phyloP scores from a whole-genome alignment of 30 jellyfish, hydroid and myxozoan genomes.

The Clytia hemisphaerica region DNA sequence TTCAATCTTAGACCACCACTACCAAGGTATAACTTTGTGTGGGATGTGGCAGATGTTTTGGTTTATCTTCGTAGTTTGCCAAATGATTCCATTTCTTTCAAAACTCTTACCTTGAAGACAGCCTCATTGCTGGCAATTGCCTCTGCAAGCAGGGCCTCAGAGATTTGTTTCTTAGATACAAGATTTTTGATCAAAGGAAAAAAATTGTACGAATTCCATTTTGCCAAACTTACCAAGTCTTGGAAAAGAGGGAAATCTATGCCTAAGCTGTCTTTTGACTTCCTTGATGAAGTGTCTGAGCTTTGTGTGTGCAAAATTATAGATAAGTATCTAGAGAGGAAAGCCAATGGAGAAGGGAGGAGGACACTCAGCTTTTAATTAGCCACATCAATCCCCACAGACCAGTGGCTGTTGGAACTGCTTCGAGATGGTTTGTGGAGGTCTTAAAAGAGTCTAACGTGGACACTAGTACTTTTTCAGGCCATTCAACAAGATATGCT shows the following conservation, averaged over 20 bases:
- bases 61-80: not conserved
- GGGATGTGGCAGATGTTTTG: slow-evolving; percentile 29
- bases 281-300: too few relatives aligned
- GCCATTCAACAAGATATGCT: too few relatives aligned
- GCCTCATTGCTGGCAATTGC: slow-evolving; percentile 8
- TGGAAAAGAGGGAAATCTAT: slow-evolving; percentile 2
- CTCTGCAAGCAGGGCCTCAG: slow-evolving; percentile 18
- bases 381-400: too few relatives aligned
- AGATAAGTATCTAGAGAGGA: too few relatives aligned
- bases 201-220: not conserved
- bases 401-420: too few relatives aligned
- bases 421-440: too few relatives aligned
- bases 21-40: slow-evolving; percentile 10
- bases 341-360: too few relatives aligned
- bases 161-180: not conserved
- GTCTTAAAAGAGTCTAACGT: too few relatives aligned
- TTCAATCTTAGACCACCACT: slow-evolving; percentile 28
- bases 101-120: not conserved
- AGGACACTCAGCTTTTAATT: too few relatives aligned
- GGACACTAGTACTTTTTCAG: too few relatives aligned
- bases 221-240: not conserved
- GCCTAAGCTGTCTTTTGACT: not conserved
- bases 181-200: not conserved
- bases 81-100: not conserved
- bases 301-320: too few relatives aligned